Conservation (phyloP, 2,113 vertebrate genomes). For the Oryzias woworae region DNA sequence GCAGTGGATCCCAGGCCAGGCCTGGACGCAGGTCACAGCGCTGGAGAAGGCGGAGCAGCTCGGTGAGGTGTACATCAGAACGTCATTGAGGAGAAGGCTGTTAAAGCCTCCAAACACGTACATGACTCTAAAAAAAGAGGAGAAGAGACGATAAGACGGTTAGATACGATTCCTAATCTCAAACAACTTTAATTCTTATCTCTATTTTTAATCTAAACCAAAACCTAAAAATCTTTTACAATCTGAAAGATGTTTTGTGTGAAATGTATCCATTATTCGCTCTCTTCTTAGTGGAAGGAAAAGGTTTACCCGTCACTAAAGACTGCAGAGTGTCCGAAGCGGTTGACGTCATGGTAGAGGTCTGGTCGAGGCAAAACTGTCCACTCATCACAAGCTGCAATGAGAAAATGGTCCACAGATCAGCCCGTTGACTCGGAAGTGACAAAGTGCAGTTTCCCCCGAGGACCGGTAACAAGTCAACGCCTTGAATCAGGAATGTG, state of each 20-base stretch:
- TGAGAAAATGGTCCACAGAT: conserved; percentile 12
- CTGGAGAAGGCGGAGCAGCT: conserved; percentile 80
- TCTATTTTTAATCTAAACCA: no score
- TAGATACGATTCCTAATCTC: not conserved
- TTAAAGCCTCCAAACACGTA: conserved; percentile 98
- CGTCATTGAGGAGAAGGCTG: conserved; percentile 91
- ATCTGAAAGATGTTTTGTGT: no score
- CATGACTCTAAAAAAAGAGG: conserved; percentile 81
- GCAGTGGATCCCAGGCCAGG: conserved; percentile 83
- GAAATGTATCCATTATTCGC: no score
- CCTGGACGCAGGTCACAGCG: conserved; percentile 58
- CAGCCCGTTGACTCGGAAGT: conserved; percentile 11
- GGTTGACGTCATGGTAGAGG: conserved; percentile 88
- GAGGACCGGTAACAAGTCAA: no score
- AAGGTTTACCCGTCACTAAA: conserved; percentile 84
- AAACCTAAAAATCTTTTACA: no score
- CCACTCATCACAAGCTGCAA: conserved; percentile 91
- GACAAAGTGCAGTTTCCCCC: no score
- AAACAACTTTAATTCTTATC: no score
- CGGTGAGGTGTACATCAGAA: conserved; percentile 85
- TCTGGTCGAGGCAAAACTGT: conserved; percentile 85
- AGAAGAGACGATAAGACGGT: not conserved
- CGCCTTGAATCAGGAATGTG: no score
- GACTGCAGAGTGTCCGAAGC: conserved; percentile 93
- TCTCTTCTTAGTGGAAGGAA: no score